Evolutionary conservation across 2,888 invertebrate species (phyloP), one percentile per base, ranked within the genome.

Genomic region (Coecobrya sp.): DNA sequence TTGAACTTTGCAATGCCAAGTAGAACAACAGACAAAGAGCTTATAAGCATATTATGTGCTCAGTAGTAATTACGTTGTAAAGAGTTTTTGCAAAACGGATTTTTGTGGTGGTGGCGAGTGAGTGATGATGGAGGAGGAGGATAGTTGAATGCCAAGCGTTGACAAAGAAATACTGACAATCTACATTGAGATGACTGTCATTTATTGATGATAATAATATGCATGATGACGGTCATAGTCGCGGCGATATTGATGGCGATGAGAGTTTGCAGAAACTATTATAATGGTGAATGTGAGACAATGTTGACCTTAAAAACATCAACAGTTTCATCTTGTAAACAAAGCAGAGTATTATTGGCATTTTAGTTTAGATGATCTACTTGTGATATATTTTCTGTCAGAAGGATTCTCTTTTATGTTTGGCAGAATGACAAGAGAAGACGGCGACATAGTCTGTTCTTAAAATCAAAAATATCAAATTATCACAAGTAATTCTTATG

Each of bases 401-500:
- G 11, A 55, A 1, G 55, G 65, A 22, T 19, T 70, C 36, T 42
- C 22, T 70, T 70, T 22, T 19, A 1, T 8, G 3, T 22, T 22
- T 88, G 88, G 81, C 88, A 88, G 16, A 27, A 19, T 88, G 88
- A 88, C 88, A 88, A 88, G 81, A 45, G 13, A 10, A 81, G 79
- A 87, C 25, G 16, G 86, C 42, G 73, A 52, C 27, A 68, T 19
- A 73, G 73, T 30, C 27, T 79, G 10, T 0, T 2, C 36, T 73
- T 42, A 16, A 45, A 22, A 65, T 11, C 27, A 68, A 13, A 68
- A 22, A 4, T 52, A 52, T 1, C 52, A 16, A 52, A n/a, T n/a
- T 16, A 52, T n/a, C 3, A 10, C 11, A n/a, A 7, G n/a, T 52
- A 52, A 52, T 52, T 52, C 13, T 3, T 52, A 7, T 36, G 36